A percentile compares a stretch with the other conserved stretches of the same genome.
phyloP scores from a whole-genome alignment of 2,797 vertebrate genomes.

The Intellagama lesueurii region DNA sequence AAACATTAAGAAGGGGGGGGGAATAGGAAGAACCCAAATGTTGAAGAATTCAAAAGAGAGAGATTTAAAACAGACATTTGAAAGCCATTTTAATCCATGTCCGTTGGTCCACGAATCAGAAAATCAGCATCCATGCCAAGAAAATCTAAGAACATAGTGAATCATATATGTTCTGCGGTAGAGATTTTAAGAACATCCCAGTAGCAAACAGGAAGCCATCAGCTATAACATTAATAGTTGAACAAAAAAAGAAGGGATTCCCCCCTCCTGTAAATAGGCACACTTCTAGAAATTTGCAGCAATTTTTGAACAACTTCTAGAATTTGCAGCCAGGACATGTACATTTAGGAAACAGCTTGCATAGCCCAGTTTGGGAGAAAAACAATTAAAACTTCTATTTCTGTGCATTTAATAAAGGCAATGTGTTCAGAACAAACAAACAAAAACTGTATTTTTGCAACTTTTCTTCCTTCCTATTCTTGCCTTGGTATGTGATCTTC shows the following conservation, averaged over 20 bases:
- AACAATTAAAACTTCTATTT: neutral
- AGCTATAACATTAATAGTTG: neutral
- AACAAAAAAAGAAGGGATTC: neutral
- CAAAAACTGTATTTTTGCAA: neutral
- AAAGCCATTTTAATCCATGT: neutral
- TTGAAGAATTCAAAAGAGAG: too few species aligned
- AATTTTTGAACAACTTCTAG: neutral
- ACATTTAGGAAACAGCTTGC: neutral
- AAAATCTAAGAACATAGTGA: neutral
- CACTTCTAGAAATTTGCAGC: neutral
- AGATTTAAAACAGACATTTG: neutral
- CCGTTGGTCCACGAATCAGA: neutral
- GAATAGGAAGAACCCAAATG: too few species aligned
- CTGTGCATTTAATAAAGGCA: neutral
- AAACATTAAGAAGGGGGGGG: neutral
- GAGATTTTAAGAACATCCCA: neutral
- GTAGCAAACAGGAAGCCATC: neutral
- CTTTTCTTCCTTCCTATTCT: slow-evolving; percentile 72
- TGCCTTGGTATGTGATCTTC: slow-evolving; percentile 58
- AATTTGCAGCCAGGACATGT: neutral
- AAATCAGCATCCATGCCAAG: neutral
- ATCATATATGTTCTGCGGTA: neutral
- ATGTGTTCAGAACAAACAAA: neutral
- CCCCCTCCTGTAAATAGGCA: too few species aligned
- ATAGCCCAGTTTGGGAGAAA: neutral